Base-by-base conservation (phyloP, 2,797 vertebrate species). In the Parauchenoglanis ngamensis region DNA sequence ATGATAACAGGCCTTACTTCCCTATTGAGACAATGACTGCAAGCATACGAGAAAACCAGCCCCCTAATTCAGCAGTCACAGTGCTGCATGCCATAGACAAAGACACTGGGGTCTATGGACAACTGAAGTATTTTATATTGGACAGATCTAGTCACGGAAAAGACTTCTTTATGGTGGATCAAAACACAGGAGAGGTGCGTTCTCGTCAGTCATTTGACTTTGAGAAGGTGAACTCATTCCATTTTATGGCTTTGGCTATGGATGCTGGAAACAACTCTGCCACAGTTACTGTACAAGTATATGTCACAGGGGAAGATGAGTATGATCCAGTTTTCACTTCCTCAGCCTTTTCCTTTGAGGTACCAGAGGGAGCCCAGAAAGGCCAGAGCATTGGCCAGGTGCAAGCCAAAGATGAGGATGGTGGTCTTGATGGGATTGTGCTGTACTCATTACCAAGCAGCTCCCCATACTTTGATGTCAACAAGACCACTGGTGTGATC, bases 181-280 rank as follows among this genome's bases (percentile, higher is more conserved):
- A 95, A 78, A 96, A 92, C 86, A 96, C 98, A 0, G 98, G 98
- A 40, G 97, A 98, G 92, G 93, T 99, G 85, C 93, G 94, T 76
- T 96, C 98, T n/a, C 95, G 94, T 40, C 92, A 95, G 31, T 91
- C 96, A 40, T 98, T 99, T 73, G 98, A 99, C 94, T 99, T 97
- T 0, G 98, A 99, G 91, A 97, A 97, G 87, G 93, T 96, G 46
- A 98, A 97, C 90, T 94, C 96, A 46, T 97, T 98, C 89, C 96
- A 95, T 90, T 96, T 99, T 85, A 94, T 97, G 0, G 97, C 98
- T 31, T 91, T 96, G 67, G 98, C 98, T 2, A 93, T 95, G 0
- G 98, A 99, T 12, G 94, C 97, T 0, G 98, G 98, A 46, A 99
- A 99, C 13, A 96, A 97, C 87, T 97, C 98, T 0, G 98, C 98